Evolutionary conservation across 2,113 vertebrate genomes (phyloP).

Genomic region (Paracanthobrama guichenoti): DNA sequence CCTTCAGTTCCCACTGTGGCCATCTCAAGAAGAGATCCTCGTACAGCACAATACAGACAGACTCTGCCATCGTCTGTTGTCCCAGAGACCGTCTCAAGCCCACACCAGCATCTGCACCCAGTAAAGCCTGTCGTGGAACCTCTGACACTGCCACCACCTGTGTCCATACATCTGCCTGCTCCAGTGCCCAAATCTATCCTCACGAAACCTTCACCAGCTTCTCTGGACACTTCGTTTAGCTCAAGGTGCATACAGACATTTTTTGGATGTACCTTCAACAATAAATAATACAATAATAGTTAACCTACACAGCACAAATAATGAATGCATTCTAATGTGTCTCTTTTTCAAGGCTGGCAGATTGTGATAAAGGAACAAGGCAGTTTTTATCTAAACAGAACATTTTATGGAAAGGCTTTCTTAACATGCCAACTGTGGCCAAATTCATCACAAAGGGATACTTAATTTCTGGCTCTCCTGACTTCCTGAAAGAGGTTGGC

Average conservation of each 20-base stretch:
- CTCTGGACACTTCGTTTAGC: conserved; percentile 72
- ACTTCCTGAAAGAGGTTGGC: conserved; percentile 88
- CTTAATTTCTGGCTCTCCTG: conserved; percentile 89
- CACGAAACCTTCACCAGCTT: conserved; percentile 83
- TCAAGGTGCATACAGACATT: conserved; percentile 77
- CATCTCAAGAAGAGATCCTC: conserved; percentile 86
- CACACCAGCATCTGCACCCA: conserved; percentile 39
- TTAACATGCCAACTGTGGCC: conserved; percentile 96
- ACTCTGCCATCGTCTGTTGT: conserved; percentile 19
- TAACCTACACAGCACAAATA: background rate
- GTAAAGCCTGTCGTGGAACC: conserved; percentile 53
- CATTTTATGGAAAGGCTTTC: conserved; percentile 94
- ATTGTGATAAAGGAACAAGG: conserved; percentile 80
- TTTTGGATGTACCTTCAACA: background rate
- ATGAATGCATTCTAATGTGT: conserved; percentile 41
- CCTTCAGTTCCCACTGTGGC: conserved; percentile 79
- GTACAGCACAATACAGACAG: conserved; percentile 75
- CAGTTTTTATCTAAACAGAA: conserved; percentile 87
- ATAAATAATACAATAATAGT: background rate
- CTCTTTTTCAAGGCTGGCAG: conserved; percentile 64
- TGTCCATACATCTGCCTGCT: conserved; percentile 57
- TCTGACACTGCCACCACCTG: conserved; percentile 28
- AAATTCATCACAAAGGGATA: conserved; percentile 97
- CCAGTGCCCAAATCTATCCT: conserved; percentile 87
- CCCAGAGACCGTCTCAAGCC: conserved; percentile 26